Percentiles rank a stretch among this genome's conserved stretches.
Conservation (phyloP, 2,113 vertebrate species). For the Mus spicilegus region DNA sequence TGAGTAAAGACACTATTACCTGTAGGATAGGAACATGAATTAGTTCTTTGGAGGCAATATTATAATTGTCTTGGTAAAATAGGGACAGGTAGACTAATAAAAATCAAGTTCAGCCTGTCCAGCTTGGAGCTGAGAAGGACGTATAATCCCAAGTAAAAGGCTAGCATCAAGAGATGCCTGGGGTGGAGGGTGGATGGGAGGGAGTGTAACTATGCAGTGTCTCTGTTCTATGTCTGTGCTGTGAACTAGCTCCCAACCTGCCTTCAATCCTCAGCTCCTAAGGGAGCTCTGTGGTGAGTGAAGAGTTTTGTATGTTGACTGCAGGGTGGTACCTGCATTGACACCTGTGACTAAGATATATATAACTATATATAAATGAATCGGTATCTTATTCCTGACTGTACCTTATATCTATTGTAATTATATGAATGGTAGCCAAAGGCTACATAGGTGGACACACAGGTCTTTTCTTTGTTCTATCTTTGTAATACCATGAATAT, state of each 20-base stretch:
- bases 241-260: not conserved
- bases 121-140: not conserved
- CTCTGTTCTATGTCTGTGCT: not conserved
- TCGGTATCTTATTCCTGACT: not conserved
- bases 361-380: not conserved
- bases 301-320: not conserved
- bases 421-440: not conserved
- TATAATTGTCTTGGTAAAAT: constrained; percentile 36
- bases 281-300: not conserved
- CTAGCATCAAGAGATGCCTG: not conserved
- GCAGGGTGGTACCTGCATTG: not conserved
- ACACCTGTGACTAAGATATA: not conserved
- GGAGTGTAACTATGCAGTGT: not conserved
- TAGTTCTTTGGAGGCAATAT: not conserved
- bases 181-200: not conserved
- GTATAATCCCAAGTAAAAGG: constrained; percentile 41
- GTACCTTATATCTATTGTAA: constrained; percentile 12
- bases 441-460: not conserved
- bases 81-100: constrained; percentile 4
- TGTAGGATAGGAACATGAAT: not conserved
- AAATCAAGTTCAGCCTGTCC: not conserved
- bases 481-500: constrained; percentile 10
- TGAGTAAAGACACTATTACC: constrained; percentile 27
- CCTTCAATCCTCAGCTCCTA: no score
- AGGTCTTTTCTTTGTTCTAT: not conserved